Percentiles rank a stretch among this genome's conserved stretches.
Evolutionary conservation across 1,140 invertebrate genomes (phyloP).

Genomic region (Bicyclus anynana): DNA sequence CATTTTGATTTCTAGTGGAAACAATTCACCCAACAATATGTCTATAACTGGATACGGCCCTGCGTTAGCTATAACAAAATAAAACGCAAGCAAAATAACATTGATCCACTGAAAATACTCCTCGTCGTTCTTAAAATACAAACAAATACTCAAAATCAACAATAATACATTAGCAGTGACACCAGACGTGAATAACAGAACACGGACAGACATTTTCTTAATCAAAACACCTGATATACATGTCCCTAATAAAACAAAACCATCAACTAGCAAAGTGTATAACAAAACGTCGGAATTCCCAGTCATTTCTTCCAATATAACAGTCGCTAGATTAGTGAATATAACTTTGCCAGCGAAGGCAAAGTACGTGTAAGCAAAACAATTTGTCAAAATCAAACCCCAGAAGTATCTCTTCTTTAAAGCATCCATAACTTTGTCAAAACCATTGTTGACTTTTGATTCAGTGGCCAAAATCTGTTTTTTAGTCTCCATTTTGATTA

Average conservation of each 20-base stretch:
- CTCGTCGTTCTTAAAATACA: slow-evolving; percentile 10
- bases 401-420: slow-evolving; percentile 19
- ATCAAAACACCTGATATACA: slow-evolving; percentile 16
- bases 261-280: slow-evolving; percentile 21
- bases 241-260: slow-evolving; percentile 13
- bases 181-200: background rate
- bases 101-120: slow-evolving; percentile 15
- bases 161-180: slow-evolving; percentile 9
- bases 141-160: background rate
- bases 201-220: slow-evolving; percentile 21
- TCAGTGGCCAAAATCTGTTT: background rate
- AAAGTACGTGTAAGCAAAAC: slow-evolving; percentile 11
- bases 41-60: slow-evolving; percentile 24
- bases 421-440: background rate
- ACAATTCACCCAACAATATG: slow-evolving; percentile 17
- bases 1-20: slow-evolving; percentile 16
- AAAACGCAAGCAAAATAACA: slow-evolving; percentile 19
- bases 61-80: slow-evolving; percentile 16
- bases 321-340: slow-evolving; percentile 18
- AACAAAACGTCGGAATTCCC: slow-evolving; percentile 13
- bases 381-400: slow-evolving; percentile 13
- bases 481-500: slow-evolving; percentile 2
- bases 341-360: slow-evolving; percentile 15
- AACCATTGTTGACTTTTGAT: background rate
- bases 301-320: slow-evolving; percentile 25